These are phyloP conservation scores for Saturnia pavonia DNA, from an alignment of 2,888 invertebrate genomes.

Conservation along the genomic window DNA sequence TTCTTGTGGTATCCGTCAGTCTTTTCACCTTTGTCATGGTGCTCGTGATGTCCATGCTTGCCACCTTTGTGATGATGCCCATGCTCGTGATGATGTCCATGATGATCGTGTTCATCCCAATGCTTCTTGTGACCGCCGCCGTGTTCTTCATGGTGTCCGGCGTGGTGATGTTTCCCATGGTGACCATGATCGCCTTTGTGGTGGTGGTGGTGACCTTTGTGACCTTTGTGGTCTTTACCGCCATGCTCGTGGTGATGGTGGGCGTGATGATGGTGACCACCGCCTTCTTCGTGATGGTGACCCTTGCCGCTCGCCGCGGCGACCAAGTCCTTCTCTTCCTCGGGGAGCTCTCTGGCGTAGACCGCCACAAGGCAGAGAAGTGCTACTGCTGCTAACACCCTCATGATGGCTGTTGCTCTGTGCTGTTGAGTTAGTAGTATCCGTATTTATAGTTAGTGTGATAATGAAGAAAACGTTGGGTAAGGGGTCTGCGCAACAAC, in stretches of 20 bases:
- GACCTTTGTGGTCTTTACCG: slow-evolving; percentile 70
- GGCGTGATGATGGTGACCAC: slow-evolving; percentile 70
- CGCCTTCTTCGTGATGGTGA: slow-evolving; percentile 67
- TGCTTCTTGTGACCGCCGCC: slow-evolving; percentile 74
- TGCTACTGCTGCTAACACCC: slow-evolving; percentile 62
- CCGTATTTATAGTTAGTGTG: slow-evolving; percentile 68
- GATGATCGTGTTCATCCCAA: slow-evolving; percentile 69
- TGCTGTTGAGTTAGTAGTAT: slow-evolving; percentile 43
- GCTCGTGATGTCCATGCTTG: slow-evolving; percentile 72
- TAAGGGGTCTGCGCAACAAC: slow-evolving; percentile 56
- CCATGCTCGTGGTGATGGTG: slow-evolving; percentile 74
- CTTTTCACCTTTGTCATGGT: slow-evolving; percentile 73
- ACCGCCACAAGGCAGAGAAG: slow-evolving; percentile 69
- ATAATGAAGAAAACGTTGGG: slow-evolving; percentile 70
- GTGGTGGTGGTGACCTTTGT: slow-evolving; percentile 75
- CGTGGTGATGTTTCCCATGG: slow-evolving; percentile 72
- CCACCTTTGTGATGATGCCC: slow-evolving; percentile 75
- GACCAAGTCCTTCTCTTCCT: slow-evolving; percentile 68
- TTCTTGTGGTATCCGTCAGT: slow-evolving; percentile 76
- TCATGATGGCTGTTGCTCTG: slow-evolving; percentile 64
- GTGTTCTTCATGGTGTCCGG: slow-evolving; percentile 69
- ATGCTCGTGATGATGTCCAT: slow-evolving; percentile 71
- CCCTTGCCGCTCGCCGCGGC: slow-evolving; percentile 67
- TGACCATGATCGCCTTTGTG: slow-evolving; percentile 73
- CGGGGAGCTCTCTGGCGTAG: slow-evolving; percentile 61